Percentiles rank a stretch among this genome's conserved stretches.
phyloP scores from a whole-genome alignment of 2,888 invertebrate species.

The Leucophora obtusa region DNA sequence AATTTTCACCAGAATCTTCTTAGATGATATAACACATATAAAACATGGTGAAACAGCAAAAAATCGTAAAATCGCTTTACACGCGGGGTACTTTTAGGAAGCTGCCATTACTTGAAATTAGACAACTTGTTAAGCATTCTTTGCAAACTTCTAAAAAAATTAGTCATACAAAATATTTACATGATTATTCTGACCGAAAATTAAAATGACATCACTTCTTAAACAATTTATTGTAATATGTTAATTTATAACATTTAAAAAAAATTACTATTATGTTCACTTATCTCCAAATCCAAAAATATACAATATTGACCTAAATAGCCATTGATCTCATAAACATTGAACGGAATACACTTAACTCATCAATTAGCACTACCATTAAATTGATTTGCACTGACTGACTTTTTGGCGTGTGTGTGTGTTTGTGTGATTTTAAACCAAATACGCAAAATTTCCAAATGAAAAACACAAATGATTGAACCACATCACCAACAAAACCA shows the following conservation, averaged over 20 bases:
- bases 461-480: slow-evolving; percentile 50
- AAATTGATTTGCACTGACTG: slow-evolving; percentile 58
- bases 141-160: too few species aligned
- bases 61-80: too few species aligned
- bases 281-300: slow-evolving; percentile 27
- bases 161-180: too few species aligned
- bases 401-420: not conserved
- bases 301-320: slow-evolving; percentile 57
- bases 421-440: slow-evolving; percentile 1
- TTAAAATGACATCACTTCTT: too few species aligned
- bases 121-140: too few species aligned
- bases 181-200: too few species aligned
- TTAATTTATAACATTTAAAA: not conserved
- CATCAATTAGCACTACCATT: slow-evolving; percentile 59
- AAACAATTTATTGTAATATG: too few species aligned
- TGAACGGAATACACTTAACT: slow-evolving; percentile 50
- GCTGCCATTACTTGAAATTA: too few species aligned
- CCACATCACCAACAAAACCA: slow-evolving; percentile 47
- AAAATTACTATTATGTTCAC: slow-evolving; percentile 17
- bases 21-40: too few species aligned
- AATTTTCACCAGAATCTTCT: too few species aligned
- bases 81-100: too few species aligned
- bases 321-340: slow-evolving; percentile 57
- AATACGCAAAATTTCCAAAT: slow-evolving; percentile 34
- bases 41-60: too few species aligned